A percentile compares a stretch with the other conserved stretches of the same genome.
Conservation (phyloP, 2,113 vertebrate species). For the Potamarius usumacintae region DNA sequence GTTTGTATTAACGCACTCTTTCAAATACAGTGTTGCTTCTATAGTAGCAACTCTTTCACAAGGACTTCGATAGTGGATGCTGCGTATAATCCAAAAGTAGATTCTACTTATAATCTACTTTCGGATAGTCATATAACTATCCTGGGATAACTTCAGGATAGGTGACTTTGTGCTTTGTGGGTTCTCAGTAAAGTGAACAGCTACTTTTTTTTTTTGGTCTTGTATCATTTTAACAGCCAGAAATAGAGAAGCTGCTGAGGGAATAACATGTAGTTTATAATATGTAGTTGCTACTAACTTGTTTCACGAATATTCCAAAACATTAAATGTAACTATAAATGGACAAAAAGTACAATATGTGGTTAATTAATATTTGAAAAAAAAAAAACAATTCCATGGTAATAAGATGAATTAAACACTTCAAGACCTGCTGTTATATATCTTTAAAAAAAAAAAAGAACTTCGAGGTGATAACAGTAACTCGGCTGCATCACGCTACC, state of each 20-base stretch:
- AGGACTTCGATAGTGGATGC: background rate
- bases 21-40: background rate
- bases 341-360: background rate
- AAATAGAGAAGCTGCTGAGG: background rate
- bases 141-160: background rate
- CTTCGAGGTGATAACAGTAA: background rate
- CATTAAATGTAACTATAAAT: background rate
- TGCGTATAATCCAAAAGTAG: background rate
- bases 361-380: background rate
- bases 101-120: too few relatives aligned
- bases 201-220: background rate
- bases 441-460: background rate
- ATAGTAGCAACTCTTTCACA: background rate
- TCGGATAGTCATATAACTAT: too few relatives aligned
- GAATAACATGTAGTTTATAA: background rate
- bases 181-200: background rate
- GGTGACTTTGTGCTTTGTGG: background rate
- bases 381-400: background rate
- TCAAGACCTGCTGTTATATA: background rate
- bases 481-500: background rate
- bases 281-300: background rate
- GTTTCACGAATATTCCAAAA: background rate
- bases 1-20: background rate
- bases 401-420: background rate
- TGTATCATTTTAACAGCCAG: background rate